phyloP scores from a whole-genome alignment of 2,113 vertebrate genomes.

The Nanorana parkeri region DNA sequence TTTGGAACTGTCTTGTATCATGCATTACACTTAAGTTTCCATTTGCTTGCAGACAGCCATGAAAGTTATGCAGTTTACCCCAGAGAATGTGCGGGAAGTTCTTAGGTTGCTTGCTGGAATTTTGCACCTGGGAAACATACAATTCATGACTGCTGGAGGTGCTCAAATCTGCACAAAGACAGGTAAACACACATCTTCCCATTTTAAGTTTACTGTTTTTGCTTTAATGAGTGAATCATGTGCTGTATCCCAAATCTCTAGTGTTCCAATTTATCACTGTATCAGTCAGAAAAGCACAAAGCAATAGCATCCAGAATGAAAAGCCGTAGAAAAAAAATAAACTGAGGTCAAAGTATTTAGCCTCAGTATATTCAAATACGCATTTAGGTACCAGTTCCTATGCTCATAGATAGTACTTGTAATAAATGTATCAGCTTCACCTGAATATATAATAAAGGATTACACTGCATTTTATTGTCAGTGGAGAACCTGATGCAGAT shows the following conservation, averaged over 20 bases:
- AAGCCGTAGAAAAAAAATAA: too few relatives aligned
- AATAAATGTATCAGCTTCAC: too few relatives aligned
- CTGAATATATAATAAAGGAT: too few relatives aligned
- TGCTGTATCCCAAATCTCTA: neutral
- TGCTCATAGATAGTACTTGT: too few relatives aligned
- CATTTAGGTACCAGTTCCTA: too few relatives aligned
- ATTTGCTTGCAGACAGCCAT: slow-evolving; percentile 81
- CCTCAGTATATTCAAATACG: too few relatives aligned
- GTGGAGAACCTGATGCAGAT: too few relatives aligned
- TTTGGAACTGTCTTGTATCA: neutral
- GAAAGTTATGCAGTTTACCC: slow-evolving; percentile 92
- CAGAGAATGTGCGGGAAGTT: slow-evolving; percentile 85
- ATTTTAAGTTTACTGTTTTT: neutral
- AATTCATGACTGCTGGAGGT: slow-evolving; percentile 95
- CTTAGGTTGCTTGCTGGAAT: slow-evolving; percentile 89
- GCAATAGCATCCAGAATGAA: too few relatives aligned
- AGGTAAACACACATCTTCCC: slow-evolving; percentile 71
- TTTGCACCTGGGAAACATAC: slow-evolving; percentile 89
- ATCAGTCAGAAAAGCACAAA: too few relatives aligned
- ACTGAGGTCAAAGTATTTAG: too few relatives aligned
- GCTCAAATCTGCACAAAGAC: slow-evolving; percentile 93
- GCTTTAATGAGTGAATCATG: neutral
- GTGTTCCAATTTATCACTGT: neutral
- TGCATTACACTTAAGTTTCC: neutral
- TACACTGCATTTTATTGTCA: too few relatives aligned